Base-by-base conservation (phyloP, 2,888 invertebrate genomes). In the Agrotis puta region DNA sequence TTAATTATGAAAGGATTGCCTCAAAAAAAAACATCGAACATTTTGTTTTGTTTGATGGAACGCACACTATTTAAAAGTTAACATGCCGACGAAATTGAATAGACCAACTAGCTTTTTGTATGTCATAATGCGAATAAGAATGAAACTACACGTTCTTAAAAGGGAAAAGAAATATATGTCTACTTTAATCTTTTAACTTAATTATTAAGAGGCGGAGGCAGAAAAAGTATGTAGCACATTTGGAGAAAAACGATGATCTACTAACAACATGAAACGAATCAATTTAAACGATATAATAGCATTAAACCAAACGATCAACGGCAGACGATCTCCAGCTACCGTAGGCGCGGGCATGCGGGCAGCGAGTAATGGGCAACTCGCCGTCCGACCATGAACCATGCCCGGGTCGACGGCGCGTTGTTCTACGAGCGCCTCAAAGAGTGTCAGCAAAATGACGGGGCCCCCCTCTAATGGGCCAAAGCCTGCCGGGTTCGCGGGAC, bases 261-360 rank as follows among this genome's bases (percentile, higher is more conserved):
- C 0, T 0, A 16, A 33, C 33, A 11, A 47, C 22, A 66, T 45
- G 16, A 39, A 22, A 11, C 7, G 39, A 57, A 22, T 53, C 6
- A 48, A 58, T 45, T 24, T n/a, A 39, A 56, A 56, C 45, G 24
- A 3, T 39, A 61, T 33, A 56, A 48, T 39, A 56, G 13, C 16
- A 22, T 45, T 43, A 50, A 72, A 20, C 2, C 48, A 24, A 43
- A 50, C 13, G 48, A 61, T 79, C 79, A 74, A n/a, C n/a, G n/a
- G n/a, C n/a, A n/a, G n/a, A n/a, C n/a, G n/a, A n/a, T n/a, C n/a
- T n/a, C n/a, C n/a, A n/a, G n/a, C n/a, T n/a, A n/a, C n/a, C n/a
- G n/a, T n/a, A n/a, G n/a, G n/a, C n/a, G n/a, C n/a, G n/a, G n/a
- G n/a, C n/a, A n/a, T n/a, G n/a, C n/a, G n/a, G n/a, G n/a, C n/a